Evolutionary conservation across 2,888 invertebrate genomes (phyloP).

Genomic region (Mythimna lalbum): DNA sequence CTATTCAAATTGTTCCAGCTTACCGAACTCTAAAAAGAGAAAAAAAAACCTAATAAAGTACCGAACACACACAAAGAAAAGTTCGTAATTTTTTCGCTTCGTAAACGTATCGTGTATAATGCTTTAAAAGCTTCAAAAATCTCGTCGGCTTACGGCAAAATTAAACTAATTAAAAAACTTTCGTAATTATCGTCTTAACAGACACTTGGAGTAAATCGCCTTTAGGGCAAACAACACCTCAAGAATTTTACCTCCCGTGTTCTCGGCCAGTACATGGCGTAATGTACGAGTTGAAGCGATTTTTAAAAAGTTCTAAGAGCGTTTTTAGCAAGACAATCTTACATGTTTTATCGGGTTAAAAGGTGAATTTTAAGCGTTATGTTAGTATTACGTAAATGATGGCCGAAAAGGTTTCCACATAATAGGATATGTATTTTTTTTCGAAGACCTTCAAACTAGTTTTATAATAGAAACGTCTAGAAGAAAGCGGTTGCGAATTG

Average conservation of each 20-base stretch:
- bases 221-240: slow-evolving; percentile 89
- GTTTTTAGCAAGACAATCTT: background rate
- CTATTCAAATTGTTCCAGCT: background rate
- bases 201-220: slow-evolving; percentile 90
- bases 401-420: too few relatives aligned
- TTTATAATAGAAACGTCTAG: too few relatives aligned
- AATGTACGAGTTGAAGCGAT: slow-evolving; percentile 46
- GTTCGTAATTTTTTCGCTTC: slow-evolving; percentile 60
- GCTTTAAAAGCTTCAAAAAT: slow-evolving; percentile 85
- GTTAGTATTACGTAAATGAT: too few relatives aligned
- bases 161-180: slow-evolving; percentile 90
- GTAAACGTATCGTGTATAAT: slow-evolving; percentile 66
- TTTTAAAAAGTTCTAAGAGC: background rate
- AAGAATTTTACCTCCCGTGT: slow-evolving; percentile 82
- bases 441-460: too few relatives aligned
- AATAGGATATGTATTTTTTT: too few relatives aligned
- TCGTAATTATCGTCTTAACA: slow-evolving; percentile 90
- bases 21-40: background rate
- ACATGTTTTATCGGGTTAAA: too few relatives aligned
- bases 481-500: too few relatives aligned
- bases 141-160: slow-evolving; percentile 85
- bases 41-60: slow-evolving; percentile 37
- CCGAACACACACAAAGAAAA: slow-evolving; percentile 35
- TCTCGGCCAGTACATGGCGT: slow-evolving; percentile 52
- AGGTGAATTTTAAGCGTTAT: too few relatives aligned